These are phyloP conservation scores for Proterorhinus semilunaris DNA, from an alignment of 2,113 vertebrate genomes.

Conservation along the genomic window DNA sequence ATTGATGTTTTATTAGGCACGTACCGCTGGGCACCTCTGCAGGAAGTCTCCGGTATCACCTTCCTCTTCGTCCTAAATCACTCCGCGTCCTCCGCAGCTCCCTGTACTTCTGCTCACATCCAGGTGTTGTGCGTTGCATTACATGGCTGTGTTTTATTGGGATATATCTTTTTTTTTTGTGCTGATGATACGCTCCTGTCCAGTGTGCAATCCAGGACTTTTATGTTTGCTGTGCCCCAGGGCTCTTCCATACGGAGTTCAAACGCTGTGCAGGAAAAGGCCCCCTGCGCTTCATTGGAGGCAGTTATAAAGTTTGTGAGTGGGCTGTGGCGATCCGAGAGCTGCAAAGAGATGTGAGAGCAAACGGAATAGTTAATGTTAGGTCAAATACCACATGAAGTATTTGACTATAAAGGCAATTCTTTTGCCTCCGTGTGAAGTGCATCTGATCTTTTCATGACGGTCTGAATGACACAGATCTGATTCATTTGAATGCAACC, in stretches of 20 bases:
- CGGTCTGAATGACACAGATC: too few species aligned
- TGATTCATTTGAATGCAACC: too few species aligned
- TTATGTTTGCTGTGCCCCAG: constrained; percentile 40
- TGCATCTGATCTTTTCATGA: too few species aligned
- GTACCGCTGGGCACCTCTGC: constrained; percentile 36
- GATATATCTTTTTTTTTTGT: constrained; percentile 5
- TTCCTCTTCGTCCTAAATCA: constrained; percentile 55
- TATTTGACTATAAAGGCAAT: too few species aligned
- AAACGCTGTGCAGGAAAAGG: constrained; percentile 34
- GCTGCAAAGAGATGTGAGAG: background rate
- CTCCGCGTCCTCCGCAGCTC: constrained; percentile 15
- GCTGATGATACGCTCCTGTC: constrained; percentile 23
- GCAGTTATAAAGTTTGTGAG: background rate
- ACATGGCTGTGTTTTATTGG: constrained; percentile 12
- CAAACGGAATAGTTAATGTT: constrained; percentile 1
- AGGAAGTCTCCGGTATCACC: constrained; percentile 56
- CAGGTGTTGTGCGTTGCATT: constrained; percentile 35
- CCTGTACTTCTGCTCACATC: constrained; percentile 29
- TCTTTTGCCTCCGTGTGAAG: too few species aligned
- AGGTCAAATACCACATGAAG: background rate
- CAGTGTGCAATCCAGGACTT: constrained; percentile 32
- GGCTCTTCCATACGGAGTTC: constrained; percentile 56
- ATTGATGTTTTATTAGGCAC: constrained; percentile 56
- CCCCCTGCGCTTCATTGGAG: constrained; percentile 40
- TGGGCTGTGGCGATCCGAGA: background rate